Percentiles rank a stretch among this genome's conserved stretches.
These are phyloP conservation scores for Vireo altiloquus DNA, from an alignment of 2,113 vertebrate genomes.

Conservation along the genomic window DNA sequence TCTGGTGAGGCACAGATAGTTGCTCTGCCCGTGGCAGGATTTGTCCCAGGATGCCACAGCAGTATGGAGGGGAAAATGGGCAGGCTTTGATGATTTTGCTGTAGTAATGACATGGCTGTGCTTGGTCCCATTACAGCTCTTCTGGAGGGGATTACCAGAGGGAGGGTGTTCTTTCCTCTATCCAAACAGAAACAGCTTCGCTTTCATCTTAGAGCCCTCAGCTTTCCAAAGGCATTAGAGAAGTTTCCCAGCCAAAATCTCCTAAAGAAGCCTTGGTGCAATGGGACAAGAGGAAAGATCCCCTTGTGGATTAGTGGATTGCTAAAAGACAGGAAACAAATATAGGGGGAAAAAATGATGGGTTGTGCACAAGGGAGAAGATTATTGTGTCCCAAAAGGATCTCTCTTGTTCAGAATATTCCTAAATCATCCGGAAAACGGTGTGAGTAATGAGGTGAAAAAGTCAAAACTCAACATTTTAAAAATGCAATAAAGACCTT, in stretches of 20 bases:
- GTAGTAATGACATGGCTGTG: background rate
- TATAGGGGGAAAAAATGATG: rapidly evolving
- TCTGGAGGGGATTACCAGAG: background rate
- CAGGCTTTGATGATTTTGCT: background rate
- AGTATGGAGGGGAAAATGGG: background rate
- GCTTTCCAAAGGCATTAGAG: background rate
- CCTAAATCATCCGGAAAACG: background rate
- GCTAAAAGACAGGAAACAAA: background rate
- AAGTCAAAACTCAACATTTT: background rate
- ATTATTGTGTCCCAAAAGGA: background rate
- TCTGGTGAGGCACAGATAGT: background rate
- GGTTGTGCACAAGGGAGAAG: background rate
- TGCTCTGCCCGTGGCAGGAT: background rate
- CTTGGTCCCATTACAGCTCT: background rate
- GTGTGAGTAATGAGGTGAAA: background rate
- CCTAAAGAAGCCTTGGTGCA: background rate
- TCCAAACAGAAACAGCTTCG: background rate
- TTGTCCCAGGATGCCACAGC: background rate
- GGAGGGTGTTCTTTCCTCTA: background rate
- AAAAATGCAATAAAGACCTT: background rate
- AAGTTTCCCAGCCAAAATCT: background rate
- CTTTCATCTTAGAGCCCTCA: background rate
- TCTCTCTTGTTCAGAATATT: background rate
- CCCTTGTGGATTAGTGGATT: background rate
- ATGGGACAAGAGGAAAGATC: background rate